Conservation (phyloP, 1,140 invertebrate genomes). For the Hesperophylax magnus region DNA sequence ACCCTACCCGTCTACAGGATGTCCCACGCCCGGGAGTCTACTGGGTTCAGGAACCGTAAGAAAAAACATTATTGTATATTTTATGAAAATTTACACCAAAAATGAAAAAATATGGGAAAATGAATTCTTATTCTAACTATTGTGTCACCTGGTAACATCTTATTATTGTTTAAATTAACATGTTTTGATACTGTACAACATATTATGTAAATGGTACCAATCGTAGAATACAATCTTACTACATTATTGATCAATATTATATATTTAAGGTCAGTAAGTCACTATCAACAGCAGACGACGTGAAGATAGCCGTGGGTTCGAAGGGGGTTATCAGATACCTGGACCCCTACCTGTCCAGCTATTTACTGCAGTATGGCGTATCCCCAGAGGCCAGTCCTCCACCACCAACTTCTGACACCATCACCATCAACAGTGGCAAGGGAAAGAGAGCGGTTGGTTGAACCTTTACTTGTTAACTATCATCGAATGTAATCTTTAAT, state of each 20-base stretch:
- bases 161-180: too few species aligned
- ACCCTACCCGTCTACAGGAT: neutral
- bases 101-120: too few species aligned
- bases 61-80: too few species aligned
- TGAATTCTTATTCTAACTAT: too few species aligned
- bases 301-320: conserved; percentile 62
- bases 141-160: too few species aligned
- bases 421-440: conserved; percentile 63
- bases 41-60: neutral
- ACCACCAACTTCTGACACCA: conserved; percentile 63
- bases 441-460: neutral
- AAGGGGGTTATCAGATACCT: conserved; percentile 64
- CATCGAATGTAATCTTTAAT: too few species aligned
- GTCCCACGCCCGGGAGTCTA: neutral
- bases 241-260: neutral
- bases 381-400: conserved; percentile 58
- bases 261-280: too few species aligned
- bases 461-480: neutral
- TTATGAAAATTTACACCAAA: too few species aligned
- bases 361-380: conserved; percentile 61
- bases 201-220: neutral
- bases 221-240: neutral
- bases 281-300: conserved; percentile 43
- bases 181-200: too few species aligned
- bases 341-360: conserved; percentile 65